Evolutionary conservation across 2,113 vertebrate genomes (phyloP).

Genomic region (Cygnus atratus): DNA sequence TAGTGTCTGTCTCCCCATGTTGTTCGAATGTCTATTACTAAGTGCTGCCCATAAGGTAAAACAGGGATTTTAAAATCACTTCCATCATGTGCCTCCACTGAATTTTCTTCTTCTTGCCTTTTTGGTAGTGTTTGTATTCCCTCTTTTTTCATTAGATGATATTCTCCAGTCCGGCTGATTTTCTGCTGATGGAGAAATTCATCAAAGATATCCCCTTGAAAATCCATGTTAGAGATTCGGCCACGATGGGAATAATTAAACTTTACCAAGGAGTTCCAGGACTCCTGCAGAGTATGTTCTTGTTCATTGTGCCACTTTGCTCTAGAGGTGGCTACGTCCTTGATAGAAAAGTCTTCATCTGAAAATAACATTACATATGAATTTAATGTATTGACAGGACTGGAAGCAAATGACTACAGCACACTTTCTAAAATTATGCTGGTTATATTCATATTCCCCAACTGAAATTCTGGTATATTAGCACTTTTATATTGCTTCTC

Average conservation of each 20-base stretch:
- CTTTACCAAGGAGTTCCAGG: conserved; percentile 89
- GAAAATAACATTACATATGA: conserved; percentile 53
- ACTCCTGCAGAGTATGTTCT: conserved; percentile 87
- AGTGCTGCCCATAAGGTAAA: conserved; percentile 85
- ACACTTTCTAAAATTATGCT: background rate
- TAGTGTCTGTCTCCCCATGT: conserved; percentile 99
- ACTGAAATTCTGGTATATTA: background rate
- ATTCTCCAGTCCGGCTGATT: conserved; percentile 41
- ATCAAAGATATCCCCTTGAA: conserved; percentile 90
- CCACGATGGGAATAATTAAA: conserved; percentile 92
- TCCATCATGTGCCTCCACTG: conserved; percentile 60
- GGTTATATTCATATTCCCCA: accelerated
- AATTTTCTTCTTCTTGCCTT: conserved; percentile 58
- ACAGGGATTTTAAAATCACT: conserved; percentile 90
- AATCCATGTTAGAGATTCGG: conserved; percentile 88
- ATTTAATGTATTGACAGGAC: background rate
- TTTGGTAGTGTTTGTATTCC: conserved; percentile 12
- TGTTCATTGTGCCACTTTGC: conserved; percentile 76
- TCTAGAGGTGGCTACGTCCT: background rate
- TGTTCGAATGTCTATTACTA: conserved; percentile 87
- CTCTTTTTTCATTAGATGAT: conserved; percentile 39
- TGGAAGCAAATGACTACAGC: background rate
- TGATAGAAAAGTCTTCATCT: conserved; percentile 34
- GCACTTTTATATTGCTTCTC: background rate
- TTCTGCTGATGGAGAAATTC: conserved; percentile 90